Conservation (phyloP, 2,797 vertebrate genomes). For the Oreochromis mossambicus region DNA sequence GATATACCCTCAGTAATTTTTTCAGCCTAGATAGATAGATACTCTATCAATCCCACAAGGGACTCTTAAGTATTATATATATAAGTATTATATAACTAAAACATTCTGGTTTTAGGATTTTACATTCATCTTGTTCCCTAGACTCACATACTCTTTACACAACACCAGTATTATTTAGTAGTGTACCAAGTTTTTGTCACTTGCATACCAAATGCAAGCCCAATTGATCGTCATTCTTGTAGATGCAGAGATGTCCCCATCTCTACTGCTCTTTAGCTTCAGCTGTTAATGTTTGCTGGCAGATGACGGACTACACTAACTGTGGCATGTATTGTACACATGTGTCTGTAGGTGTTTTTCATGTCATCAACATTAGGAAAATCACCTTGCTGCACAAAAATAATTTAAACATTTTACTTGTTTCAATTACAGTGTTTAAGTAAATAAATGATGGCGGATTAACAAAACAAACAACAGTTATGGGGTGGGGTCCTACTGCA, state of each 20-base stretch:
- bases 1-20: background rate
- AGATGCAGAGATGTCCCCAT: background rate
- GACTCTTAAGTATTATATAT: background rate
- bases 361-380: background rate
- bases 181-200: background rate
- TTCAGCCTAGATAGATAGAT: background rate
- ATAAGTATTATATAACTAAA: background rate
- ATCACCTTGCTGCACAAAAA: background rate
- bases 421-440: background rate
- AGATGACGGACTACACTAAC: background rate
- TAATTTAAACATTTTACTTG: background rate
- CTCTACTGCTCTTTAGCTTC: background rate
- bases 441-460: background rate
- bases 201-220: background rate
- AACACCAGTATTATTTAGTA: background rate
- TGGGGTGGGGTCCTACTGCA: background rate
- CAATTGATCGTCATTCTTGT: background rate
- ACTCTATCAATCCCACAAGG: background rate
- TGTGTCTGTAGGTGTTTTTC: background rate
- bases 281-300: background rate
- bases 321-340: background rate
- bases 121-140: background rate
- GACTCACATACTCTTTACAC: background rate
- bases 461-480: background rate
- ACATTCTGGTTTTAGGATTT: background rate